These are phyloP conservation scores for Cybosia mesomella DNA, from an alignment of 2,888 invertebrate genomes.

Conservation along the genomic window DNA sequence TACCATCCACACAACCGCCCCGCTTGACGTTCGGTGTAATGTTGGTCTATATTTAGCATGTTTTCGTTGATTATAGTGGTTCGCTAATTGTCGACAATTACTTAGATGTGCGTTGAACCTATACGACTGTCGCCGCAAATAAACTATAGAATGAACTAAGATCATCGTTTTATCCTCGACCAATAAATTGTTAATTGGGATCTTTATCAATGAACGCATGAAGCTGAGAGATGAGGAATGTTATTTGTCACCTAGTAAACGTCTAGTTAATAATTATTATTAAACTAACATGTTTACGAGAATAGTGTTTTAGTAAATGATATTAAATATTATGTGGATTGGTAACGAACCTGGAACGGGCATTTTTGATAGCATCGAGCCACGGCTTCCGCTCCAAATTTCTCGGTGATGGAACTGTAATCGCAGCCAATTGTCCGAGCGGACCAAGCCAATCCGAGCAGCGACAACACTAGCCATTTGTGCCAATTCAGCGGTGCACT, in stretches of 20 bases:
- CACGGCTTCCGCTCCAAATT: constrained; percentile 86
- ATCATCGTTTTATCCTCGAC: constrained; percentile 55
- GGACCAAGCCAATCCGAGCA: constrained; percentile 87
- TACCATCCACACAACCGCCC: constrained; percentile 25
- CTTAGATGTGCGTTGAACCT: constrained; percentile 84
- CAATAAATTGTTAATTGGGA: constrained; percentile 58
- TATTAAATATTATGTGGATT: constrained; percentile 10
- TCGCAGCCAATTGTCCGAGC: constrained; percentile 85
- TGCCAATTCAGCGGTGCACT: constrained; percentile 83
- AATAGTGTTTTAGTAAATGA: background rate
- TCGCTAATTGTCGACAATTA: constrained; percentile 84
- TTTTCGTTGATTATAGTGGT: constrained; percentile 74
- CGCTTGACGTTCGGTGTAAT: constrained; percentile 49
- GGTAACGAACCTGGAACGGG: constrained; percentile 81
- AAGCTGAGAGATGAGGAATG: constrained; percentile 27
- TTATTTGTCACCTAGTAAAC: constrained; percentile 30
- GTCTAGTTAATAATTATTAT: constrained; percentile 7
- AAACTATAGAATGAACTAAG: constrained; percentile 55
- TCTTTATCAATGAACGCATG: constrained; percentile 59
- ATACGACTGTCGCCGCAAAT: constrained; percentile 66
- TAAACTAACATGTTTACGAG: background rate
- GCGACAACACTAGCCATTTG: constrained; percentile 85
- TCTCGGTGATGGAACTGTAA: constrained; percentile 85
- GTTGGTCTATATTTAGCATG: constrained; percentile 78
- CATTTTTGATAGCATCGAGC: constrained; percentile 84